A percentile compares a stretch with the other conserved stretches of the same genome.
phyloP scores from a whole-genome alignment of 2,797 vertebrate species.

The Sebastes ruberrimus region DNA sequence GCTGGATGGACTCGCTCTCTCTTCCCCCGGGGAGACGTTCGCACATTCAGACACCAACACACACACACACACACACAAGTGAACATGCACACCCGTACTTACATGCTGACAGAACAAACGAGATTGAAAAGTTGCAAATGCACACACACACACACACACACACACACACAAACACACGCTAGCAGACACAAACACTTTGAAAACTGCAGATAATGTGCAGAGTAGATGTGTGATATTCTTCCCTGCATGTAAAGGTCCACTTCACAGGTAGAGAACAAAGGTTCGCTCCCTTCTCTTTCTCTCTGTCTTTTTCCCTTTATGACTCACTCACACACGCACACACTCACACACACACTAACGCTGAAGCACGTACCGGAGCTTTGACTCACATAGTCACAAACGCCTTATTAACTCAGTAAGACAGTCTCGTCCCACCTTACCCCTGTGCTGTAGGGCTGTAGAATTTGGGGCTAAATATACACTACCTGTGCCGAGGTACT shows the following conservation, averaged over 20 bases:
- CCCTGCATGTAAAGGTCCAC: constrained; percentile 56
- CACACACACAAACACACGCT: neutral
- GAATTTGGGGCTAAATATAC: constrained; percentile 76
- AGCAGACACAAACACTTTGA: constrained; percentile 21
- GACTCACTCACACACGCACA: constrained; percentile 40
- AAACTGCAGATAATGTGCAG: constrained; percentile 43
- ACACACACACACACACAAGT: constrained; percentile 3
- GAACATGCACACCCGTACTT: constrained; percentile 14
- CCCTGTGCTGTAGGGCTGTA: constrained; percentile 65
- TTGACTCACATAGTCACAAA: constrained; percentile 55
- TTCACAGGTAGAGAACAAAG: constrained; percentile 69
- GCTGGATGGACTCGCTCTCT: constrained; percentile 65
- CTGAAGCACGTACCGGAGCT: constrained; percentile 27
- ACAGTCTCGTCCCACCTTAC: constrained; percentile 75
- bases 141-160: neutral
- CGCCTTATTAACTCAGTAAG: constrained; percentile 67
- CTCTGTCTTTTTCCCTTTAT: constrained; percentile 45
- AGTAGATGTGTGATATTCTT: constrained; percentile 30
- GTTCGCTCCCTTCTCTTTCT: constrained; percentile 23
- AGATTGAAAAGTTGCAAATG: constrained; percentile 39
- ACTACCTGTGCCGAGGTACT: constrained; percentile 57
- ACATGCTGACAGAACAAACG: constrained; percentile 44
- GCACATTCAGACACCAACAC: constrained; percentile 40
- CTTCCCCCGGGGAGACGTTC: constrained; percentile 57
- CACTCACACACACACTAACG: constrained; percentile 1